These are phyloP conservation scores for Noctua comes DNA, from an alignment of 2,888 invertebrate genomes.

Conservation along the genomic window DNA sequence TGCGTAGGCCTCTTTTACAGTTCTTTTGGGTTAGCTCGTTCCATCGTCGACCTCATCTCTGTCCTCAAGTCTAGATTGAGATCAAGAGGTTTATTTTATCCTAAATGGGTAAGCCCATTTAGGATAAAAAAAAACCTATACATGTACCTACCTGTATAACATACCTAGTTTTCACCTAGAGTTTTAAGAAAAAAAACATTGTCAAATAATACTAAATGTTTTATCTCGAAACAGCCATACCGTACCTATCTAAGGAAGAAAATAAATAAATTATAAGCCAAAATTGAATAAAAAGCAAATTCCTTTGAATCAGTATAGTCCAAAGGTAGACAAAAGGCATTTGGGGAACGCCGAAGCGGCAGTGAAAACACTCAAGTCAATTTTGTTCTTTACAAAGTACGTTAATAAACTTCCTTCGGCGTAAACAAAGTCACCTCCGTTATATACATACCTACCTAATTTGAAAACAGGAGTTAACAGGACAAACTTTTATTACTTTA, in stretches of 20 bases:
- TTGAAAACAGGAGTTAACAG: background rate
- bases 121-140: too few species aligned
- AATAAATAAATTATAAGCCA: background rate
- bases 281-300: background rate
- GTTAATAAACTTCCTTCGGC: slow-evolving; percentile 34
- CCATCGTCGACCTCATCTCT: too few species aligned
- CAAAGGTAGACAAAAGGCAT: slow-evolving; percentile 35
- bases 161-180: background rate
- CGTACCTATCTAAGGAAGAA: background rate
- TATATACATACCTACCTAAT: background rate
- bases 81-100: too few species aligned
- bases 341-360: slow-evolving; percentile 13
- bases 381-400: slow-evolving; percentile 31
- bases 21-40: too few species aligned
- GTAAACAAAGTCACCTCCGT: background rate
- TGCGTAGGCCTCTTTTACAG: background rate
- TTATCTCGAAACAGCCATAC: background rate
- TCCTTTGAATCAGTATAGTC: slow-evolving; percentile 2
- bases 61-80: too few species aligned
- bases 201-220: background rate
- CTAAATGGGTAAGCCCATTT: too few species aligned
- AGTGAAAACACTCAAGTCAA: slow-evolving; percentile 34
- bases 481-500: background rate
- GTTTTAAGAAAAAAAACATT: background rate
- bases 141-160: too few species aligned